Evolutionary conservation across 2,888 invertebrate genomes (phyloP).

Genomic region (Aleiodes testaceus): DNA sequence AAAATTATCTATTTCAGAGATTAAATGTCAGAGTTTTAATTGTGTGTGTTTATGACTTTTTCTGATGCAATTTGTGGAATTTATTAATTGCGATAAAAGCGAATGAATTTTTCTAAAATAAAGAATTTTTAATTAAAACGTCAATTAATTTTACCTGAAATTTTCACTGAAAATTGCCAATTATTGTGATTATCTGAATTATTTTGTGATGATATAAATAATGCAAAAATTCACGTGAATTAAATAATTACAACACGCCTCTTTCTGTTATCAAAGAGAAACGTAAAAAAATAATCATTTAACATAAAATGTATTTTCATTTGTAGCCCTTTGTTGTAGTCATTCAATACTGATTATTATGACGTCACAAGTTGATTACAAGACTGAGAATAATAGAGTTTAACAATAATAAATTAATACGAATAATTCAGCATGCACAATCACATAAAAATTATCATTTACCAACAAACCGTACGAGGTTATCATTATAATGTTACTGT

Average conservation of each 20-base stretch:
- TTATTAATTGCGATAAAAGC: neutral
- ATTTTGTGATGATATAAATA: too few relatives aligned
- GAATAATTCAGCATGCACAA: constrained; percentile 1
- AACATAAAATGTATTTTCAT: neutral
- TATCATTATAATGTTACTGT: neutral
- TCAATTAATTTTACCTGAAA: too few relatives aligned
- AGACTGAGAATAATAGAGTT: constrained; percentile 6
- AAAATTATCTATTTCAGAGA: neutral
- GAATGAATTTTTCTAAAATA: too few relatives aligned
- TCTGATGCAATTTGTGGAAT: constrained; percentile 15
- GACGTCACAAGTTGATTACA: constrained; percentile 6
- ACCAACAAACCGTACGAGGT: neutral
- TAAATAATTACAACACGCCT: too few relatives aligned
- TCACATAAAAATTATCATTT: neutral
- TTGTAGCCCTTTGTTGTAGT: constrained; percentile 12
- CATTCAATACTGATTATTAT: constrained; percentile 3
- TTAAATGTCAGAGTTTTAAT: neutral
- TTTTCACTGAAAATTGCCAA: too few relatives aligned
- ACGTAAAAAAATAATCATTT: too few relatives aligned
- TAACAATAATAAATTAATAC: constrained; percentile 9
- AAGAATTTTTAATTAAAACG: too few relatives aligned
- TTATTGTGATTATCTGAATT: too few relatives aligned
- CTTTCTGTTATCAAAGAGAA: too few relatives aligned
- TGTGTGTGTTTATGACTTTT: neutral
- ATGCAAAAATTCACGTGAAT: too few relatives aligned